A percentile compares a stretch with the other conserved stretches of the same genome.
Conservation (phyloP, 1,140 invertebrate species). For the Drosophila setifemur region DNA sequence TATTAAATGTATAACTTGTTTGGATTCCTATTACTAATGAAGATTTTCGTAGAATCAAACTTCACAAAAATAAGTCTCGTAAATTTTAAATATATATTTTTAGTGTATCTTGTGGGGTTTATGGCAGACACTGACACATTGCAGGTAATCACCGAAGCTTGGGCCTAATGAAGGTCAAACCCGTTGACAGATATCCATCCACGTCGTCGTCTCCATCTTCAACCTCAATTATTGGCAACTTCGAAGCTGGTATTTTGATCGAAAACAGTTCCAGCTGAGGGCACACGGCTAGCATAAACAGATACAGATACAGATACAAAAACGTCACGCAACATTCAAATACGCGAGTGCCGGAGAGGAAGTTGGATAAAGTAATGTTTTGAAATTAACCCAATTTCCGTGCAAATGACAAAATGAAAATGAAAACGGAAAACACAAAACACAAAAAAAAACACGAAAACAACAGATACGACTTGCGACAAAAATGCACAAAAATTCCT, state of each 20-base stretch:
- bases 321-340: conserved; percentile 42
- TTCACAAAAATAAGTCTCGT: too few relatives aligned
- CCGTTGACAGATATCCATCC: conserved; percentile 49
- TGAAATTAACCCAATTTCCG: conserved; percentile 51
- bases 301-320: neutral
- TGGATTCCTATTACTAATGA: too few relatives aligned
- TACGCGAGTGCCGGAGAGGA: conserved; percentile 14
- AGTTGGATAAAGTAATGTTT: conserved; percentile 30
- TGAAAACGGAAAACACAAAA: conserved; percentile 20
- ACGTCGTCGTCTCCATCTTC: neutral
- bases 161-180: conserved; percentile 58
- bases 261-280: conserved; percentile 36
- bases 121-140: conserved; percentile 21
- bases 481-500: conserved; percentile 21
- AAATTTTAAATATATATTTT: neutral
- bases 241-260: neutral
- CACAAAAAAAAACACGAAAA: neutral
- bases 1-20: too few relatives aligned
- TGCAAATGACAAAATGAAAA: conserved; percentile 43
- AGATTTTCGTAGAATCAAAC: too few relatives aligned
- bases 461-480: neutral
- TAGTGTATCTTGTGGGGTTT: conserved; percentile 1
- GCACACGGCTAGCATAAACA: too few relatives aligned
- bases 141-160: conserved; percentile 45
- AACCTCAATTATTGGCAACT: conserved; percentile 28